Evolutionary conservation across 2,888 invertebrate genomes (phyloP).

Genomic region (Rhaphigaster nebulosa): DNA sequence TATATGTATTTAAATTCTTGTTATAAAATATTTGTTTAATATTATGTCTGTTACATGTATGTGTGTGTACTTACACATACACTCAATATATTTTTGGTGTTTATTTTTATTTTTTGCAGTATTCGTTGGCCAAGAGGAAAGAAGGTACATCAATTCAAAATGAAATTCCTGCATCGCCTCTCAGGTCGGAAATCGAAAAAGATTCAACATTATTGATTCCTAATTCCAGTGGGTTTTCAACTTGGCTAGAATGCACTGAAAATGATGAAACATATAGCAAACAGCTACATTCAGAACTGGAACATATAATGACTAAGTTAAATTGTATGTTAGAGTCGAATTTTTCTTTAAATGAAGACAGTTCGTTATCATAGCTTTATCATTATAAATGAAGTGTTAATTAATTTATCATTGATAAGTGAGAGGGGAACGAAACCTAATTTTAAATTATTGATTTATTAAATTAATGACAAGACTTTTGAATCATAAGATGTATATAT

Average conservation of each 20-base stretch:
- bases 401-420: not conserved
- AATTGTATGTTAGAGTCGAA: slow-evolving; percentile 81
- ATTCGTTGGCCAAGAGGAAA: not conserved
- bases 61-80: not conserved
- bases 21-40: not conserved
- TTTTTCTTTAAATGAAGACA: slow-evolving; percentile 66
- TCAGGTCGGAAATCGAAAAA: not conserved
- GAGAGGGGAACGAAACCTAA: not conserved
- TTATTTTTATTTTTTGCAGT: not conserved
- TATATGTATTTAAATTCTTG: not conserved
- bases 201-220: slow-evolving; percentile 57
- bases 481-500: not conserved
- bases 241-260: slow-evolving; percentile 62
- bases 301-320: slow-evolving; percentile 78
- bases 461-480: not conserved
- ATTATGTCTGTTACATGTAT: not conserved
- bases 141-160: not conserved
- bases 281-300: slow-evolving; percentile 72
- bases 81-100: not conserved
- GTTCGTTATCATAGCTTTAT: not conserved
- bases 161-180: not conserved
- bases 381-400: not conserved
- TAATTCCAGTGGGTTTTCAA: slow-evolving; percentile 63
- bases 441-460: not conserved
- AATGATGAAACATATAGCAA: slow-evolving; percentile 62